These are phyloP conservation scores for Ia io DNA, from an alignment of 2,113 vertebrate species.

Conservation along the genomic window DNA sequence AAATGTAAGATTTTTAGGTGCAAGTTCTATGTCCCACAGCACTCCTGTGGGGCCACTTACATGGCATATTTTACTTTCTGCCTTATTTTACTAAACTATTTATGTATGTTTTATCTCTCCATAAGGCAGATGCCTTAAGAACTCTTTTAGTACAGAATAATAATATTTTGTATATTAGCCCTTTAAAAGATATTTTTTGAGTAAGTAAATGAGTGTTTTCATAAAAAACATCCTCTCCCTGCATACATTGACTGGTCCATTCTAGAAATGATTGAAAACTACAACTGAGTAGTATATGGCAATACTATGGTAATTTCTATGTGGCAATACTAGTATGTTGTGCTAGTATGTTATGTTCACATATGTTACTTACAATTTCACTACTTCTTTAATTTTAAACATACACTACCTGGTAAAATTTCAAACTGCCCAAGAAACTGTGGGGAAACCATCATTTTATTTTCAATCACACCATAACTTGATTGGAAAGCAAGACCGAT, in stretches of 20 bases:
- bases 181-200: not conserved
- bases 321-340: not conserved
- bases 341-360: not conserved
- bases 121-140: not conserved
- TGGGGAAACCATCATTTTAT: not conserved
- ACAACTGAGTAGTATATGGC: not conserved
- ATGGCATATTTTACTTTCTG: not conserved
- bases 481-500: not conserved
- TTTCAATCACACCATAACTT: not conserved
- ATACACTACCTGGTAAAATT: not conserved
- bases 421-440: not conserved
- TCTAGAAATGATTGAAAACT: not conserved
- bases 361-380: not conserved
- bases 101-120: not conserved
- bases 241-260: not conserved
- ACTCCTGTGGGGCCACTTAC: not conserved
- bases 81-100: not conserved
- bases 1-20: not conserved
- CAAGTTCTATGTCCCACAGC: not conserved
- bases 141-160: not conserved
- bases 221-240: not conserved
- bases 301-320: not conserved
- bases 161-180: not conserved
- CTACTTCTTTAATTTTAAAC: conserved; percentile 14
- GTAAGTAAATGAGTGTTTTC: not conserved